Base-by-base conservation (phyloP, 2,113 vertebrate genomes). In the Pollimyrus isidori region DNA sequence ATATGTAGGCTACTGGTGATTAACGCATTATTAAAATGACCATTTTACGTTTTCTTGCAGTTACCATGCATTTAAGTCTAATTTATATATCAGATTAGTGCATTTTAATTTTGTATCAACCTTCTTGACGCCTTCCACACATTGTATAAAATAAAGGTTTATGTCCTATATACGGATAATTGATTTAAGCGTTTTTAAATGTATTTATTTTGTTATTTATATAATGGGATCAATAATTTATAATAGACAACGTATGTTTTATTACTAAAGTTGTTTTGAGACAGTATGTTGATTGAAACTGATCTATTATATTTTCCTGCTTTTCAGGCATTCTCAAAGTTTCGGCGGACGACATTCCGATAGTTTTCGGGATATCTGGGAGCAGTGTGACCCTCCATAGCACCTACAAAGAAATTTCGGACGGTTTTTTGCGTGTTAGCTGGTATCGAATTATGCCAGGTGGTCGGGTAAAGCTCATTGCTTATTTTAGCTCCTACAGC, bases 401-500 rank as follows among this genome's bases (percentile, higher is more conserved):
- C 62, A 26, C 5, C 69, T 39, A 42, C 11, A 30, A 80, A 17
- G 19, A 17, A 10, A 45, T 56, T 13, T 53, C 62, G 0, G 69
- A 1, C 9, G 15, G 10, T 26, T 46, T 42, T 35, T n/a, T 85
- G 46, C 19, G 15, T 21, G 9, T 53, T 49, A 87, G 89, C 89
- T 90, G 89, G 89, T 87, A 80, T 85, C 48, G 58, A 42, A 49
- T 73, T 10, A 87, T 39, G 9, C 62, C 58, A 5, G 10, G 23
- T 50, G 89, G 89, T 26, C 3, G 17, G 45, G 62, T 87, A 15
- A 62, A 80, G 85, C 85, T 17, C 11, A 1, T 46, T 10, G 89
- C 85, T 42, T 89, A 89, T 50, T 87, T 89, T 5, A 87, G 85
- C 89, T 45, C 84, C 2, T 87, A 87, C 42, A 76, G 13, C 58